A percentile compares a stretch with the other conserved stretches of the same genome.
Evolutionary conservation across 2,888 invertebrate genomes (phyloP).

Genomic region (Drosophila helvetica): DNA sequence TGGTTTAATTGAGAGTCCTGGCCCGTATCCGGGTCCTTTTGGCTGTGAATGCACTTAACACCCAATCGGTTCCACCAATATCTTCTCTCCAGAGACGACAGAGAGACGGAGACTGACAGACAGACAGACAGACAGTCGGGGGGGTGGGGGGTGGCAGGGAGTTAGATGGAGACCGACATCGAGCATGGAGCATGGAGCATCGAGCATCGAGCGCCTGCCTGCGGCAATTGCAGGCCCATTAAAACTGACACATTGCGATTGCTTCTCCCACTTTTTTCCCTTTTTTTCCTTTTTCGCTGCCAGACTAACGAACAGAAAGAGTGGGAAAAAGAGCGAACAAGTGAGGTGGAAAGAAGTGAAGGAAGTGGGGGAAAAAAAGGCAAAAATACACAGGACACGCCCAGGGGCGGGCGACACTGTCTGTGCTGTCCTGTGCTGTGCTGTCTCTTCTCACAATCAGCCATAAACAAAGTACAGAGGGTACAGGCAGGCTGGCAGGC

Average conservation of each 20-base stretch:
- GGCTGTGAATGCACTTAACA: conserved; percentile 50
- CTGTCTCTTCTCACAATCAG: conserved; percentile 14
- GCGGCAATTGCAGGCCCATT: conserved; percentile 74
- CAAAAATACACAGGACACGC: conserved; percentile 30
- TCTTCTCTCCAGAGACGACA: conserved; percentile 6
- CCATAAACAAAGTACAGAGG: conserved; percentile 11
- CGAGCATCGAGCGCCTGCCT: conserved; percentile 41
- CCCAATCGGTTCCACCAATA: conserved; percentile 49
- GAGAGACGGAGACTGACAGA: conserved; percentile 3
- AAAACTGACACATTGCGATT: conserved; percentile 77
- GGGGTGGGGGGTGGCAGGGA: not conserved
- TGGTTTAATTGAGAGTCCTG: conserved; percentile 18
- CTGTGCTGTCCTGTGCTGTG: not conserved
- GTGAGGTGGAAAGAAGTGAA: not conserved
- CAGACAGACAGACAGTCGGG: conserved; percentile 14
- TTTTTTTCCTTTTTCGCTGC: conserved; percentile 49
- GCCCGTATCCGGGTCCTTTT: conserved; percentile 1
- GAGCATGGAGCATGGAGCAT: conserved; percentile 22
- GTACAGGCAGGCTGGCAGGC: not conserved
- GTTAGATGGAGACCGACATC: conserved; percentile 42
- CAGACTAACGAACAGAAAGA: conserved; percentile 38
- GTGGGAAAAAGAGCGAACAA: conserved; percentile 16
- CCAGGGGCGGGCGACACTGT: conserved; percentile 10
- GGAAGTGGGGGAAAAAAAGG: not conserved
- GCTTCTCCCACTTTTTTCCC: conserved; percentile 41